phyloP scores from a whole-genome alignment of 2,888 invertebrate genomes.

The Vesta saturnalis region DNA sequence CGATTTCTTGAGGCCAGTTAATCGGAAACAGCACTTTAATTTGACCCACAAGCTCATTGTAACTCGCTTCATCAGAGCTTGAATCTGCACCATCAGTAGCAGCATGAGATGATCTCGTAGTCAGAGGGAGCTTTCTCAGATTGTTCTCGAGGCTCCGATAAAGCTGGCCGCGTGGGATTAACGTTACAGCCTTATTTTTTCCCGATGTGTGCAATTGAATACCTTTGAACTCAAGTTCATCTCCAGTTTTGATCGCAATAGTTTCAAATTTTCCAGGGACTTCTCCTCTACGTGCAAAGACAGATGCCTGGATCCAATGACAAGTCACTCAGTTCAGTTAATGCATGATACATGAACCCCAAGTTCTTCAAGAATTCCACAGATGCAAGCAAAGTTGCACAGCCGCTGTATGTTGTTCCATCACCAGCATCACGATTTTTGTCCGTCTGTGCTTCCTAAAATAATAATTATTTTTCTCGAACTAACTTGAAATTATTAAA shows the following conservation, averaged over 20 bases:
- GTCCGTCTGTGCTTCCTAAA: no score
- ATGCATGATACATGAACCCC: neutral
- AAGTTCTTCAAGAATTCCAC: neutral
- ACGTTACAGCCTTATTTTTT: neutral
- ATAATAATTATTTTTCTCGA: no score
- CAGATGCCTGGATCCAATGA: neutral
- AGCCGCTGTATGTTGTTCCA: neutral
- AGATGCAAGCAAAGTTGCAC: no score
- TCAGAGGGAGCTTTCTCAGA: neutral
- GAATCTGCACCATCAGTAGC: neutral
- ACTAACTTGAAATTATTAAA: no score
- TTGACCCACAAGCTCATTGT: no score
- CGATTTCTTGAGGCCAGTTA: no score
- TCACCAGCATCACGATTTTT: no score
- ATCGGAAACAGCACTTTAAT: no score
- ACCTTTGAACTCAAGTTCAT: no score
- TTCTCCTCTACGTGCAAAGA: neutral
- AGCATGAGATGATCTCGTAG: neutral
- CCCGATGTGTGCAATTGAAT: neutral
- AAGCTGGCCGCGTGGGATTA: slow-evolving; percentile 1
- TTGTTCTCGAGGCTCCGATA: no score
- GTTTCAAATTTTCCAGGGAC: neutral
- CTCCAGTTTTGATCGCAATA: no score
- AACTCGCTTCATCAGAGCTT: no score
- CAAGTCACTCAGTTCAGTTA: neutral